Evolutionary conservation across 1,140 invertebrate species (phyloP), one percentile per base, ranked within the genome.

Genomic region (Triops longicaudatus): DNA sequence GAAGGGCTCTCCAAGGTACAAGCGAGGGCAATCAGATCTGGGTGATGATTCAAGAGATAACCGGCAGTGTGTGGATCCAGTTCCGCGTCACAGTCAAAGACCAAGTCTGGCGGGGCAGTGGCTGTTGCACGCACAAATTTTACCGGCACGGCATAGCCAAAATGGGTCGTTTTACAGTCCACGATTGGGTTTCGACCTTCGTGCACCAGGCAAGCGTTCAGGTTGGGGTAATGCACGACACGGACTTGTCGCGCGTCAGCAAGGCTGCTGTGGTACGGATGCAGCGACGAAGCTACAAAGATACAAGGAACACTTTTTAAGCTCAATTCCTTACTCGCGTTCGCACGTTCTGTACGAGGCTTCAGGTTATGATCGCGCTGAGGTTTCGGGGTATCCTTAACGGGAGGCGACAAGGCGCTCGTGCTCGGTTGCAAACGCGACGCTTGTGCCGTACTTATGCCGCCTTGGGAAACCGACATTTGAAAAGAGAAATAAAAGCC

Each of bases 101-200:
- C 82, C 77, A 85, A 79, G 78, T 86, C 82, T 37, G 84, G 81
- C 73, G 84, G 80, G n/a, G 83, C 80, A 73, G 73, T 22, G 50
- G 74, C 17, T 63, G 43, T 5, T 71, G 27, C 26, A 0, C 83
- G 84, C 10, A 86, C 81, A 14, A 87, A 81, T 78, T 83, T 83
- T 63, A 89, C 84, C 0, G 88, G 86, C 0, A 87, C 85, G 74
- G 88, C 89, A 79, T 87, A 85, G 11, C 87, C 88, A 79, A 87
- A 88, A 80, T 89, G 88, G n/a, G 88, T 84, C 17, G 87, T 85
- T 76, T 84, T 83, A 79, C 88, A 88, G 37, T 84, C 82, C 17
- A 85, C 81, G 31, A 79, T 80, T 63, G 79, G 76, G 73, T 81
- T 75, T 79, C 81, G 79, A 75, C 10, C 82, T 63, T 84, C 82